Evolutionary conservation across 2,113 vertebrate species (phyloP), one percentile per base, ranked within the genome.

Genomic region (Ornithorhynchus anatinus): DNA sequence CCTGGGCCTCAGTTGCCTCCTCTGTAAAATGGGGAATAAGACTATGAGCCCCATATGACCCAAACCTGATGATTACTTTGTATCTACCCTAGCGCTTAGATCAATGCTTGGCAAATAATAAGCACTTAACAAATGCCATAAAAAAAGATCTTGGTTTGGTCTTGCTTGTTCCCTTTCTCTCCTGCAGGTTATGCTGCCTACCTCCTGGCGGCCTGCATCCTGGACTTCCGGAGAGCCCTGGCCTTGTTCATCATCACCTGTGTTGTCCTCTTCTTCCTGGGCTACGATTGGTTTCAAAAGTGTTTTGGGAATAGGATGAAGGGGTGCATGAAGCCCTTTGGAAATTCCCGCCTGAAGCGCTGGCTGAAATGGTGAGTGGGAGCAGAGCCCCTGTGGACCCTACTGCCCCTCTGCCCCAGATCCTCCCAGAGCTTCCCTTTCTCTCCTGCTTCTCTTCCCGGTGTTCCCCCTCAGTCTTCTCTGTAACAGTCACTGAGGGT

Each of bases 311-410:
- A 94, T 35, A 92, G 88, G 45, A 89, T 96, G 69, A 70, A 69
- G 35, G 48, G 5, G 7, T 89, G 89, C 69, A 88, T 96, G 60
- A 88, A 31, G 20, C 94, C 95, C 0, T 8, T 84, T 31, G 27
- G 59, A 27, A 89, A 79, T 59, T 89, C 85, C 59, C 90, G 91
- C 64, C 86, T 71, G 22, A 88, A 83, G 33, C 25, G 38, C 35
- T 87, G 97, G 97, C 69, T 96, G 22, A 96, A 94, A 90, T 94
- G 97, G 97, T 98, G 82, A 93, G 92, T 89, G 29, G 40, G 37
- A 53, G 36, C 64, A 51, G 27, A 43, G 25, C 39, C 33, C 40
- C 4, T 33, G 2, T n/a, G 56, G 33, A n/a, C n/a, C 7, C 5
- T 6, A 27, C 35, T 16, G 45, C 31, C 3, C 63, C 42, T n/a